Conservation (phyloP, 2,113 vertebrate genomes). For the Porphyrio hochstetteri region DNA sequence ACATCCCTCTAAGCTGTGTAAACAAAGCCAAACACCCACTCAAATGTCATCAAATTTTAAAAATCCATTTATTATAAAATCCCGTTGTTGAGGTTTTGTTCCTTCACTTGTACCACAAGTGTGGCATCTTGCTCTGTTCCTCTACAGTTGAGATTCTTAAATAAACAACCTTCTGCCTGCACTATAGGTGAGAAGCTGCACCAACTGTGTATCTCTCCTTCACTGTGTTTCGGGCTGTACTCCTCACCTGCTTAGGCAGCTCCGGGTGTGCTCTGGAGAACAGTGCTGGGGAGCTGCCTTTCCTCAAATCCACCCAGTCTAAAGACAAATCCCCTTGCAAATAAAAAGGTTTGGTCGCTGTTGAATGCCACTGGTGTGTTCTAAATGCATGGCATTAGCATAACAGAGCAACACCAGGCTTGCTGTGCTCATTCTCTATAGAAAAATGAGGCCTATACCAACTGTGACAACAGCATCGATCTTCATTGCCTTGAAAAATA, state of each 20-base stretch:
- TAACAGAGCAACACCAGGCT: not conserved
- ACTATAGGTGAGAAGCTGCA: not conserved
- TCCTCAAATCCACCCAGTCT: not conserved
- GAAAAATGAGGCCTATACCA: not conserved
- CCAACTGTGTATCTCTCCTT: not conserved
- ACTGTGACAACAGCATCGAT: not conserved
- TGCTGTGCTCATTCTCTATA: not conserved
- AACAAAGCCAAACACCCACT: not conserved
- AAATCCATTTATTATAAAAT: not conserved
- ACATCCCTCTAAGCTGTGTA: not conserved
- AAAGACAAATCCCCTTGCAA: not conserved
- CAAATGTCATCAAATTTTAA: not conserved
- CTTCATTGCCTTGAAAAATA: not conserved
- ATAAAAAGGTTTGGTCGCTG: not conserved
- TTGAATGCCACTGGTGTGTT: not conserved
- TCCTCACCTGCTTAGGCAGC: not conserved
- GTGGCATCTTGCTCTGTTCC: not conserved
- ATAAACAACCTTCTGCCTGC: not conserved
- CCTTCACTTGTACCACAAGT: not conserved
- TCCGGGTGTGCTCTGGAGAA: not conserved
- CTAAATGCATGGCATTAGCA: not conserved
- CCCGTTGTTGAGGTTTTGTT: not conserved
- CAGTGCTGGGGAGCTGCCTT: not conserved
- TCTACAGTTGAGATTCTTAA: not conserved
- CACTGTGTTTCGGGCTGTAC: accelerated